Evolutionary conservation across 2,113 vertebrate species (phyloP).

Genomic region (Nanger granti): DNA sequence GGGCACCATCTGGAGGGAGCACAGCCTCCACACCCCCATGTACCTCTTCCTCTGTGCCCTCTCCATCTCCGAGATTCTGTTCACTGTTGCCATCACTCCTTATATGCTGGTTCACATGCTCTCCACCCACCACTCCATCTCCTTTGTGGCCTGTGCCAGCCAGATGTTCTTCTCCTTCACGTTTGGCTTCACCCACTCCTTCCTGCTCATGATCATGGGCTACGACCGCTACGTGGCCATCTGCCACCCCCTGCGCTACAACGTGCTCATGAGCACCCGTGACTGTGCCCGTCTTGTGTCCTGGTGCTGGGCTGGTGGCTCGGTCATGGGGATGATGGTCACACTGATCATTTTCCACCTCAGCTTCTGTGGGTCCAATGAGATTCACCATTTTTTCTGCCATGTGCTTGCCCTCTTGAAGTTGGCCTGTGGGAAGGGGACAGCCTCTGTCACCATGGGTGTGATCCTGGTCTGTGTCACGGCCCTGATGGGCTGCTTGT

Average conservation of each 20-base stretch:
- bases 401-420: conserved; percentile 49
- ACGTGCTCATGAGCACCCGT: not conserved
- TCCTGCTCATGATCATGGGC: conserved; percentile 36
- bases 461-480: conserved; percentile 41
- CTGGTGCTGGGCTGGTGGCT: conserved; percentile 43
- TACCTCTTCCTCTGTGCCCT: conserved; percentile 32
- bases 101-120: conserved; percentile 39
- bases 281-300: conserved; percentile 14
- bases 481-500: not conserved
- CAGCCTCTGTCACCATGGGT: not conserved
- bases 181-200: conserved; percentile 43
- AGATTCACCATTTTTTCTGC: conserved; percentile 46
- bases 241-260: conserved; percentile 37
- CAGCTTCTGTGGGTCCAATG: conserved; percentile 44
- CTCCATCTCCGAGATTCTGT: conserved; percentile 30
- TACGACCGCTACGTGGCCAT: not conserved
- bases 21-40: conserved; percentile 12
- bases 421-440: conserved; percentile 40
- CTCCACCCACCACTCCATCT: not conserved
- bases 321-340: conserved; percentile 37
- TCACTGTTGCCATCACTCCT: conserved; percentile 9
- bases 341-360: conserved; percentile 24
- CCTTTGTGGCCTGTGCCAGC: conserved; percentile 11
- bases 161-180: conserved; percentile 62
- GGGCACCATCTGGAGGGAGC: not conserved